phyloP scores from a whole-genome alignment of 2,797 vertebrate species.

The Sebastes hubbsi region DNA sequence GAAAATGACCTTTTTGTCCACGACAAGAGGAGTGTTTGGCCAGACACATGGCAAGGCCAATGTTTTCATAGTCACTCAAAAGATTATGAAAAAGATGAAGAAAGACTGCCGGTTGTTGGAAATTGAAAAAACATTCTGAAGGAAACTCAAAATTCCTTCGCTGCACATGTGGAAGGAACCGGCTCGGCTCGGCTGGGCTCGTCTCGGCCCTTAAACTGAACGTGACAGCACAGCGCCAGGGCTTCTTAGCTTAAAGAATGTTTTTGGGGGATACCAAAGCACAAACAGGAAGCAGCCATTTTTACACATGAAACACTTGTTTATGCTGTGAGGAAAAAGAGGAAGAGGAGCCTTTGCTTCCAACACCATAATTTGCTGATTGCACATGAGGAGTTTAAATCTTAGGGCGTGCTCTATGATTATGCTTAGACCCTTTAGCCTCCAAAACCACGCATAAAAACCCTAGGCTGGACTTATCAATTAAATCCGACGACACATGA shows the following conservation, averaged over 20 bases:
- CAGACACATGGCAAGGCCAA: slow-evolving; percentile 28
- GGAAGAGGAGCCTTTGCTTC: slow-evolving; percentile 2
- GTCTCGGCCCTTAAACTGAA: neutral
- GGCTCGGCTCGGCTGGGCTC: neutral
- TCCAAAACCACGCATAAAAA: slow-evolving; percentile 20
- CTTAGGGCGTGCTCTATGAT: slow-evolving; percentile 13
- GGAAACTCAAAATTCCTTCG: slow-evolving; percentile 36
- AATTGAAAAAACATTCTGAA: slow-evolving; percentile 14
- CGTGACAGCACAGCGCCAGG: neutral
- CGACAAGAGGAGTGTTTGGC: slow-evolving; percentile 14
- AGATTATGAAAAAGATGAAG: neutral
- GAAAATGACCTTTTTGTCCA: slow-evolving; percentile 56
- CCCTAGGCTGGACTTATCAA: neutral
- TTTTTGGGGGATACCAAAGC: neutral
- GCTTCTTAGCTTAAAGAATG: neutral
- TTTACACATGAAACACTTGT: slow-evolving; percentile 40
- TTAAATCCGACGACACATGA: slow-evolving; percentile 19
- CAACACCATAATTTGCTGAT: slow-evolving; percentile 12
- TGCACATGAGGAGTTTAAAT: slow-evolving; percentile 20
- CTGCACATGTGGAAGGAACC: slow-evolving; percentile 12
- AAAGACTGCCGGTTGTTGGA: neutral
- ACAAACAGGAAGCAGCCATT: slow-evolving; percentile 58
- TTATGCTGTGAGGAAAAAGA: slow-evolving; percentile 5
- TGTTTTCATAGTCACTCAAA: slow-evolving; percentile 40
- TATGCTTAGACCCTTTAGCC: slow-evolving; percentile 5